Base-by-base conservation (phyloP, 2,888 invertebrate genomes). In the Phaonia tiefii region DNA sequence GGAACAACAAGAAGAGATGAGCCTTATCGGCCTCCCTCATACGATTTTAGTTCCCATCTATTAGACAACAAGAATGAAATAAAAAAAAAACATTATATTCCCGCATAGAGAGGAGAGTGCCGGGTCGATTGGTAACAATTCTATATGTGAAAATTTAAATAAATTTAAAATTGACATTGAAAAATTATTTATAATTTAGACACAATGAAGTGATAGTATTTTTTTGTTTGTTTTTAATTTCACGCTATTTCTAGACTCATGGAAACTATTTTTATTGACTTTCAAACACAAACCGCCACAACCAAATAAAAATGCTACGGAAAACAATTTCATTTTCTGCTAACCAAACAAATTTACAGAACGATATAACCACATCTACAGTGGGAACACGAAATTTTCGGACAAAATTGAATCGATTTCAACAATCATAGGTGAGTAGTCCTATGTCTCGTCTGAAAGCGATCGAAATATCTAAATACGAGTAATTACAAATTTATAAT, bases 111-210 rank as follows among this genome's bases (percentile, higher is more conserved):
- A 51, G 7, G 56, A 58, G 63, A 13, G 42, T 22, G 39, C 17
- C n/a, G n/a, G n/a, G n/a, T n/a, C n/a, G n/a, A n/a, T n/a, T n/a
- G n/a, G n/a, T n/a, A n/a, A n/a, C n/a, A n/a, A n/a, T n/a, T n/a
- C n/a, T n/a, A 31, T 5, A 31, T 49, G 11, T 17, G 51, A 72
- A 75, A 54, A 1, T 1, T 20, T 31, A 56, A 31, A 79, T 56
- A 15, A 44, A 42, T 44, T 63, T 11, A 22, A 54, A 63, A 37
- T 63, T 63, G 63, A 69, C 75, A 75, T 67, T 79, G 66, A 80
- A 76, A 63, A 56, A 65, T 63, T 76, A 76, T 80, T 80, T 72
- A 72, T 73, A 73, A 69, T 69, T 72, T 31, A 75, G 13, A 67
- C 54, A 69, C 49, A 69, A 31, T 22, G 25, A 75, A 72, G 7